A percentile compares a stretch with the other conserved stretches of the same genome.
phyloP scores from a whole-genome alignment of 2,797 vertebrate species.

The Chiroxiphia lanceolata region DNA sequence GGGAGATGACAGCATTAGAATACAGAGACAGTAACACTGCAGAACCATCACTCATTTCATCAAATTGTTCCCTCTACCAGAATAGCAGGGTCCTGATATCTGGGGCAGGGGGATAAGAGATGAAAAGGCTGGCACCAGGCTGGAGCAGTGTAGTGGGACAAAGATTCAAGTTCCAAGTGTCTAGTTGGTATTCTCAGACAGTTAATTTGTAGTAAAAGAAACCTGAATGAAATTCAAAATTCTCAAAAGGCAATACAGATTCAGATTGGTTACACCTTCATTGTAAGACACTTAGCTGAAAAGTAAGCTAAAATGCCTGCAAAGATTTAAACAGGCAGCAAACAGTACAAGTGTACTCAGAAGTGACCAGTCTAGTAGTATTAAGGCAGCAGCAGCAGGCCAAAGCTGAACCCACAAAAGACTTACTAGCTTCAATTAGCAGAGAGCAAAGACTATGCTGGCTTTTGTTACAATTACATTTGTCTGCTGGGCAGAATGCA shows the following conservation, averaged over 20 bases:
- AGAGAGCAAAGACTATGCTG: neutral
- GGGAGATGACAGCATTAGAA: neutral
- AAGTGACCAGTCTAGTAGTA: neutral
- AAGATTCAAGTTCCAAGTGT: neutral
- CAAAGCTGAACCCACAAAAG: neutral
- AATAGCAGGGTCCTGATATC: neutral
- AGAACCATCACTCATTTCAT: neutral
- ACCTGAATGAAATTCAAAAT: neutral
- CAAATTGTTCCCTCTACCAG: neutral
- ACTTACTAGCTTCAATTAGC: neutral
- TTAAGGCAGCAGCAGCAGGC: neutral
- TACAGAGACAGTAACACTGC: neutral
- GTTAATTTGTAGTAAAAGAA: neutral
- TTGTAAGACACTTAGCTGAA: neutral
- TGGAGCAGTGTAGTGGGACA: neutral
- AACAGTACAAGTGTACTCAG: neutral
- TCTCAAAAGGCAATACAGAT: neutral
- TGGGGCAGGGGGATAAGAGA: fast-evolving
- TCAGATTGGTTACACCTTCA: neutral
- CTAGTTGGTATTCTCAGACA: neutral
- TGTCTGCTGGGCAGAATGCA: neutral
- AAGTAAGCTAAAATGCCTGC: neutral
- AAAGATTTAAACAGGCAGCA: neutral
- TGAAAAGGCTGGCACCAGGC: neutral
- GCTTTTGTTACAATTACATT: neutral